phyloP scores from a whole-genome alignment of 2,888 invertebrate species.

The Orthosia incerta region DNA sequence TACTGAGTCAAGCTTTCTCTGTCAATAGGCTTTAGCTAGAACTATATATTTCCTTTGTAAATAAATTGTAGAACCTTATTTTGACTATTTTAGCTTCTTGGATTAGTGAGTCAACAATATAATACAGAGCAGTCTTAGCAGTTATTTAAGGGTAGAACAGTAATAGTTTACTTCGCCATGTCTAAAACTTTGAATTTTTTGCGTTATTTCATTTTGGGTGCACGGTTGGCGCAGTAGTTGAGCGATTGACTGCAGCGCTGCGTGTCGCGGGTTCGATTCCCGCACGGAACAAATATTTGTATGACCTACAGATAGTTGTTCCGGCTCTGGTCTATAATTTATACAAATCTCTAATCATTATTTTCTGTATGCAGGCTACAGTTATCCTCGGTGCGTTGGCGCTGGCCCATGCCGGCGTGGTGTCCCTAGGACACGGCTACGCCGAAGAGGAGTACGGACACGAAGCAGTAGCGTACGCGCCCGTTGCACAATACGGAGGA shows the following conservation, averaged over 20 bases:
- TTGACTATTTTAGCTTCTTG: not conserved
- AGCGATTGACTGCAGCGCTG: too few relatives aligned
- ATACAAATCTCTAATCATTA: not conserved
- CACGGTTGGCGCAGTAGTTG: too few relatives aligned
- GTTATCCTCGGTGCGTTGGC: conserved; percentile 86
- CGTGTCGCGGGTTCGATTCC: too few relatives aligned
- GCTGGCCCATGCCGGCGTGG: conserved; percentile 84
- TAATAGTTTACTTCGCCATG: not conserved
- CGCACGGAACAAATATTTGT: too few relatives aligned
- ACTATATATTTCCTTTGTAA: too few relatives aligned
- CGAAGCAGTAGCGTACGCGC: conserved; percentile 83
- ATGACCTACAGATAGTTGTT: too few relatives aligned
- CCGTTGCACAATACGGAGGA: conserved; percentile 81
- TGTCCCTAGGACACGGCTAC: conserved; percentile 82
- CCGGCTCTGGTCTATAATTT: too few relatives aligned
- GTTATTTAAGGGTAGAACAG: too few relatives aligned
- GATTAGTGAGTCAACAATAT: not conserved
- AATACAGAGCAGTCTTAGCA: not conserved
- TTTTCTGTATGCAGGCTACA: conserved; percentile 76
- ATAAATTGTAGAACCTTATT: not conserved
- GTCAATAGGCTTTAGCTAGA: not conserved
- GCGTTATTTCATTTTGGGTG: too few relatives aligned
- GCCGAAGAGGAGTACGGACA: conserved; percentile 84
- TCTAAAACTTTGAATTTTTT: too few relatives aligned
- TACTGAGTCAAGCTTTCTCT: not conserved